Evolutionary conservation across 2,113 vertebrate genomes (phyloP).

Genomic region (Myiopsitta monachus): DNA sequence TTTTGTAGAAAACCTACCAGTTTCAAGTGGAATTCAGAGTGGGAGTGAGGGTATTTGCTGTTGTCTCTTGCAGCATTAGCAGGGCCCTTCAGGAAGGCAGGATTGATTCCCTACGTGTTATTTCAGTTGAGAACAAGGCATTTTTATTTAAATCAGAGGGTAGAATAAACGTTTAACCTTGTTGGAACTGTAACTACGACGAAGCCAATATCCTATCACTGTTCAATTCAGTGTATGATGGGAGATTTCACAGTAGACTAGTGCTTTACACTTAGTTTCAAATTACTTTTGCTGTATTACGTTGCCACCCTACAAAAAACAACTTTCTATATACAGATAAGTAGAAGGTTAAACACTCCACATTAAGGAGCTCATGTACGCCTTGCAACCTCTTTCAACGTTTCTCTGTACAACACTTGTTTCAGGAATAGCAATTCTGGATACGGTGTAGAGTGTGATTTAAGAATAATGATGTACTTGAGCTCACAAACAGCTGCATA

Average conservation of each 20-base stretch:
- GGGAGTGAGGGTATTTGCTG: not conserved
- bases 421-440: not conserved
- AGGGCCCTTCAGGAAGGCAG: not conserved
- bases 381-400: not conserved
- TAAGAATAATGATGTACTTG: not conserved
- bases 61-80: not conserved
- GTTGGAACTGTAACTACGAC: constrained; percentile 3
- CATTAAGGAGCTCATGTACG: not conserved
- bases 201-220: constrained; percentile 22
- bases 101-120: not conserved
- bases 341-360: not conserved
- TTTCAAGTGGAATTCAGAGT: not conserved
- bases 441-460: not conserved
- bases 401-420: not conserved
- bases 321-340: not conserved
- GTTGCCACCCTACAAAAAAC: constrained; percentile 8
- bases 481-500: not conserved
- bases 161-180: constrained; percentile 57
- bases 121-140: not conserved
- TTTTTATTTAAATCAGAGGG: constrained; percentile 62
- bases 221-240: constrained; percentile 51
- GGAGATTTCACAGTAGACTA: constrained; percentile 64
- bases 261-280: constrained; percentile 52
- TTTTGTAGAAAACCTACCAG: not conserved
- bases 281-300: constrained; percentile 34